These are phyloP conservation scores for Crotalus tigris DNA, from an alignment of 2,113 vertebrate species.

Conservation along the genomic window DNA sequence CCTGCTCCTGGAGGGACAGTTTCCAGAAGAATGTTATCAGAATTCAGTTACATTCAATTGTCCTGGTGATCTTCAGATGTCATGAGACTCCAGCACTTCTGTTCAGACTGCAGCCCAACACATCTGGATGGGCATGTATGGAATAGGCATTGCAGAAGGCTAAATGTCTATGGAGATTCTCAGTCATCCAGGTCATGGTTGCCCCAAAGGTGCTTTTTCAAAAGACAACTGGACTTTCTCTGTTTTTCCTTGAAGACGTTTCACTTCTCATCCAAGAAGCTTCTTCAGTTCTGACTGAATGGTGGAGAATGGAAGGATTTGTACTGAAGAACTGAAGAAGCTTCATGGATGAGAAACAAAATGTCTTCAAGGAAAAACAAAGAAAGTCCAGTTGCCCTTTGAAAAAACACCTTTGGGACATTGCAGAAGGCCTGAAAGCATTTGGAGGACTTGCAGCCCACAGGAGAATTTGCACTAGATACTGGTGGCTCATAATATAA, in stretches of 20 bases:
- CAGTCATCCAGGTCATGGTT: background rate
- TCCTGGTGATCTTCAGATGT: background rate
- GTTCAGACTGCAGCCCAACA: background rate
- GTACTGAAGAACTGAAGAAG: background rate
- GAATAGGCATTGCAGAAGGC: background rate
- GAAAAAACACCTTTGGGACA: background rate
- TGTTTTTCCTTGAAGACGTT: background rate
- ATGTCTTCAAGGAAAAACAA: background rate
- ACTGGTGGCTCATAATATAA: background rate
- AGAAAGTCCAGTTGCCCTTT: background rate
- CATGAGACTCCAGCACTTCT: background rate
- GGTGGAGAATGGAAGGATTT: background rate
- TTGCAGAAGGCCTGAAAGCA: background rate
- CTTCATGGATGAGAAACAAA: background rate
- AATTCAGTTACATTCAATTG: background rate
- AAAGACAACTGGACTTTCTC: background rate
- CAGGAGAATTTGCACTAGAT: background rate
- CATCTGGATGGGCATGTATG: background rate
- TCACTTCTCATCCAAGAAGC: background rate
- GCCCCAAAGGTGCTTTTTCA: background rate
- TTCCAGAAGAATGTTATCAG: background rate
- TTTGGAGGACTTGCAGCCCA: background rate
- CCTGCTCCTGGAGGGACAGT: background rate
- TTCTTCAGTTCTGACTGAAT: background rate
- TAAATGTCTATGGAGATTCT: background rate